These are phyloP conservation scores for Taenioides sp. DNA, from an alignment of 2,797 vertebrate genomes.

Conservation along the genomic window DNA sequence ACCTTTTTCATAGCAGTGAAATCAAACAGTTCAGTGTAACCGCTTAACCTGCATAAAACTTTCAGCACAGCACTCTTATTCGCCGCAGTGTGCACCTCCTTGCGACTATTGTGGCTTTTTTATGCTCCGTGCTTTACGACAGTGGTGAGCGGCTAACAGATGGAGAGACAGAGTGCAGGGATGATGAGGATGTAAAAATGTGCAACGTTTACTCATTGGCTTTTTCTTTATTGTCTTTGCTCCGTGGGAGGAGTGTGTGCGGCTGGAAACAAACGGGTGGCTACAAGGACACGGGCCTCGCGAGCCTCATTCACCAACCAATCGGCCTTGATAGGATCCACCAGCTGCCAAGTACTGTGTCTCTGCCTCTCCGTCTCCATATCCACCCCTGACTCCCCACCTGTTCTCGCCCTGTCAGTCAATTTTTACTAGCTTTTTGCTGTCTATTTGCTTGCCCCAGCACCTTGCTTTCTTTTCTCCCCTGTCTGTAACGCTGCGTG, in stretches of 20 bases:
- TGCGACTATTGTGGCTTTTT: slow-evolving; percentile 17
- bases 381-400: slow-evolving; percentile 58
- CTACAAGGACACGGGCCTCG: slow-evolving; percentile 88
- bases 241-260: slow-evolving; percentile 58
- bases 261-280: slow-evolving; percentile 80
- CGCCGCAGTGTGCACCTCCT: slow-evolving; percentile 16
- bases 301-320: slow-evolving; percentile 85
- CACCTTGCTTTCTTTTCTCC: slow-evolving; percentile 48
- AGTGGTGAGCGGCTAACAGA: slow-evolving; percentile 77
- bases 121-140: slow-evolving; percentile 45
- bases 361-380: slow-evolving; percentile 60
- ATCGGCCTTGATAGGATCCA: slow-evolving; percentile 84
- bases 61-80: slow-evolving; percentile 21
- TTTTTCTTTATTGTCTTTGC: slow-evolving; percentile 73
- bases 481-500: slow-evolving; percentile 78
- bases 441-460: slow-evolving; percentile 55
- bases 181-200: slow-evolving; percentile 84
- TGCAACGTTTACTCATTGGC: slow-evolving; percentile 76
- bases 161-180: slow-evolving; percentile 82
- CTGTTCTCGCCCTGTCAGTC: slow-evolving; percentile 69
- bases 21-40: slow-evolving; percentile 16
- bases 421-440: slow-evolving; percentile 67
- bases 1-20: neutral
- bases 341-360: slow-evolving; percentile 85
- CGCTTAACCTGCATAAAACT: slow-evolving; percentile 33